phyloP scores from a whole-genome alignment of 2,888 invertebrate species.

The Beris morrisii region DNA sequence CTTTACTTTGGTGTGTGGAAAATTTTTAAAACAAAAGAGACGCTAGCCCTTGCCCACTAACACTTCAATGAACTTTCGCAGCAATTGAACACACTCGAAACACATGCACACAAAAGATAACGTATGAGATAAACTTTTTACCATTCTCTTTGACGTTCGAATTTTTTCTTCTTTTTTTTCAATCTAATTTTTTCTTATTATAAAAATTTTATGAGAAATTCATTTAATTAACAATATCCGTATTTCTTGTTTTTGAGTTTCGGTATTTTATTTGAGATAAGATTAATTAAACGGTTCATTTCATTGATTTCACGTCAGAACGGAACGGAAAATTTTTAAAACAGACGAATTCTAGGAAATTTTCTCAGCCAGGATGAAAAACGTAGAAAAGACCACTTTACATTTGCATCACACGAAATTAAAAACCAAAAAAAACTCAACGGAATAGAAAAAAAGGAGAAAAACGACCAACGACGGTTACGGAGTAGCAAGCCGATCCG shows the following conservation, averaged over 20 bases:
- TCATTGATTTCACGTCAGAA: no score
- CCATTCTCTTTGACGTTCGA: constrained; percentile 33
- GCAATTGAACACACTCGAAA: constrained; percentile 35
- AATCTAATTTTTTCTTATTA: constrained; percentile 1
- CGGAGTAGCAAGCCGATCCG: constrained; percentile 13
- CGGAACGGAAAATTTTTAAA: no score
- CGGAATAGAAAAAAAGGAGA: background rate
- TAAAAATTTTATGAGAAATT: background rate
- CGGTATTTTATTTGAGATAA: no score
- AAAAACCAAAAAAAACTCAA: no score
- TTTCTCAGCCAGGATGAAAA: no score
- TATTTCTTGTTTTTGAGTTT: background rate
- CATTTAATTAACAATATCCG: background rate
- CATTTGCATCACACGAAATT: no score
- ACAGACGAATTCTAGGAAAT: no score
- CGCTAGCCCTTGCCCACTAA: constrained; percentile 52
- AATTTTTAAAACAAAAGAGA: constrained; percentile 45
- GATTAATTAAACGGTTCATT: no score
- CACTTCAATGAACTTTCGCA: constrained; percentile 36
- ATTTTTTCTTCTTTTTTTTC: constrained; percentile 6
- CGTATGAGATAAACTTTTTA: constrained; percentile 39
- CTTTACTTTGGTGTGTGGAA: constrained; percentile 24
- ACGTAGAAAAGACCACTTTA: no score
- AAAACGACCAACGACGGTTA: constrained; percentile 16
- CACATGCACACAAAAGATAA: constrained; percentile 37